Evolutionary conservation across 1,140 invertebrate genomes (phyloP).

Genomic region (Procambarus clarkii): DNA sequence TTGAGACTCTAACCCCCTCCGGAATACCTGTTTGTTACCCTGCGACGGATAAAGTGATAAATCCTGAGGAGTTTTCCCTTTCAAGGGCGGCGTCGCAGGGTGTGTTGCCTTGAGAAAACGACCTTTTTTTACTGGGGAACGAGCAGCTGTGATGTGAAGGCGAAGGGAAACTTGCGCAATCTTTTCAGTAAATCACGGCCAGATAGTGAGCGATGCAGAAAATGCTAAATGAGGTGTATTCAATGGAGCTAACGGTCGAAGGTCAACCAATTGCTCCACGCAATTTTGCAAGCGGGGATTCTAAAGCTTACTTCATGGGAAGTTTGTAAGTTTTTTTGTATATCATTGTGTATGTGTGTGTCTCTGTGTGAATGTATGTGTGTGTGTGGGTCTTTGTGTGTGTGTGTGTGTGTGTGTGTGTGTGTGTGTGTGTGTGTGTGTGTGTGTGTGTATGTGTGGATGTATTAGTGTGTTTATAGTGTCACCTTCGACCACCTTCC

Average conservation of each 20-base stretch:
- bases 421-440: conserved; percentile 15
- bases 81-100: too few species aligned
- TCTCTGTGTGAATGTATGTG: not conserved
- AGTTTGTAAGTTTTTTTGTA: not conserved
- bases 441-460: not conserved
- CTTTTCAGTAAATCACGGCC: not conserved
- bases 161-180: not conserved
- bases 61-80: not conserved
- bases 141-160: not conserved
- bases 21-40: too few species aligned
- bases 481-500: too few species aligned
- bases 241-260: not conserved
- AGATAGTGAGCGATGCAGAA: not conserved
- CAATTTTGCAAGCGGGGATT: too few species aligned
- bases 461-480: too few species aligned
- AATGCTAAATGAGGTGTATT: not conserved
- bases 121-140: too few species aligned
- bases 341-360: not conserved
- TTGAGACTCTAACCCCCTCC: too few species aligned
- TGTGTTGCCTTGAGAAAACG: too few species aligned
- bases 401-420: conserved; percentile 9
- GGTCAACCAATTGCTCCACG: not conserved
- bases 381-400: not conserved
- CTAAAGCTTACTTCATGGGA: too few species aligned
- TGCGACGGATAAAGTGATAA: not conserved